A percentile compares a stretch with the other conserved stretches of the same genome.
Conservation (phyloP, 2,888 invertebrate species). For the Tethea ocularis region DNA sequence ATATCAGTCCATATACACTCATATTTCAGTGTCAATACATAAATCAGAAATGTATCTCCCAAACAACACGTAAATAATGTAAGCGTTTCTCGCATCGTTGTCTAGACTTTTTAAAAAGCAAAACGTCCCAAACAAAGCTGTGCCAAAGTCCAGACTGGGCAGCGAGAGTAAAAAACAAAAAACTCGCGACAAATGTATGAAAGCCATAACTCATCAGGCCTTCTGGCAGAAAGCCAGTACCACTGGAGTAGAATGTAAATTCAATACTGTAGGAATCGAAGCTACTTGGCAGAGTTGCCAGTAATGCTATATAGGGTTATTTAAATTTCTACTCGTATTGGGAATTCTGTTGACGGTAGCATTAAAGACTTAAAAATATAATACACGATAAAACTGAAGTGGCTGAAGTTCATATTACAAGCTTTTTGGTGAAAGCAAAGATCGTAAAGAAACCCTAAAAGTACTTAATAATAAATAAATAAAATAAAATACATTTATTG, state of each 20-base stretch:
- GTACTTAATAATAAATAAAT: too few relatives aligned
- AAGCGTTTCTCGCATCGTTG: not conserved
- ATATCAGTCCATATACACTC: not conserved
- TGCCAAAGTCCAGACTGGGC: conserved; percentile 12
- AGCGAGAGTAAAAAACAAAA: conserved; percentile 13
- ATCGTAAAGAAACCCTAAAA: too few relatives aligned
- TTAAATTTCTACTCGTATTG: conserved; percentile 36
- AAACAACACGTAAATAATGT: not conserved
- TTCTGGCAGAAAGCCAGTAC: conserved; percentile 42
- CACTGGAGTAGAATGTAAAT: conserved; percentile 52
- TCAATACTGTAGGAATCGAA: conserved; percentile 50
- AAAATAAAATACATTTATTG: too few relatives aligned
- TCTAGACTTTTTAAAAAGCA: conserved; percentile 10
- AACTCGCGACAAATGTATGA: conserved; percentile 42
- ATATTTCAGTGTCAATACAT: not conserved
- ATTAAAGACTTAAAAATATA: not conserved
- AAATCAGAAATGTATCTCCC: not conserved
- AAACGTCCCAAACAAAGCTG: conserved; percentile 16
- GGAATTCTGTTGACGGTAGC: conserved; percentile 11
- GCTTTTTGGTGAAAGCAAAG: too few relatives aligned
- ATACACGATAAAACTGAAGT: not conserved
- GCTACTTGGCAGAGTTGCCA: conserved; percentile 20
- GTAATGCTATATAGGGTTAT: conserved; percentile 28
- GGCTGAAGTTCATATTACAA: too few relatives aligned
- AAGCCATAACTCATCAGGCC: conserved; percentile 52